These are phyloP conservation scores for Tetragnatha montana DNA, from an alignment of 2,888 invertebrate species.

Conservation along the genomic window DNA sequence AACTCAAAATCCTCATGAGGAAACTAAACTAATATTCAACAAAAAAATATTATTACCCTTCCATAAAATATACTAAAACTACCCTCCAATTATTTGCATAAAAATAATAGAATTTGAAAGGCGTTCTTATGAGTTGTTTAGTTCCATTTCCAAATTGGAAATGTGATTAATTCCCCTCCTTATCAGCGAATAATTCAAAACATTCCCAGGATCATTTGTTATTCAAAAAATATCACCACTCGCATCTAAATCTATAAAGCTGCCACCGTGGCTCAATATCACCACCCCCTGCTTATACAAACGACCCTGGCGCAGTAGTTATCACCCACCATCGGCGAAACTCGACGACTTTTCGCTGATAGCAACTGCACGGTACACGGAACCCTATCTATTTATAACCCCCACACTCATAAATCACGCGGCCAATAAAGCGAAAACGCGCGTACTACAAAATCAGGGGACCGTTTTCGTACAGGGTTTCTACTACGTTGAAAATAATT, in stretches of 20 bases:
- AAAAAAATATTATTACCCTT: too few relatives aligned
- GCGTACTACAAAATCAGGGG: conserved; percentile 41
- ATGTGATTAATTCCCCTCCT: too few relatives aligned
- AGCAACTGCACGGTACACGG: not conserved
- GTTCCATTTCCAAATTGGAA: too few relatives aligned
- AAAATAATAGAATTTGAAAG: too few relatives aligned
- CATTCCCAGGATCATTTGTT: not conserved
- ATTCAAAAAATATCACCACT: not conserved
- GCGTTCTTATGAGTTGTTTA: too few relatives aligned
- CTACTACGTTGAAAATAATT: conserved; percentile 62
- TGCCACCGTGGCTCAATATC: not conserved
- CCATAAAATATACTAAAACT: too few relatives aligned
- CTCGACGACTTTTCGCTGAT: conserved; percentile 28
- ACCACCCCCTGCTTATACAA: not conserved
- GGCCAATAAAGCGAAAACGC: conserved; percentile 43
- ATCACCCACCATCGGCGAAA: conserved; percentile 22
- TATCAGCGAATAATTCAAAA: too few relatives aligned
- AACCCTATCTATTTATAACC: conserved; percentile 60
- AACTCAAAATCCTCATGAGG: too few relatives aligned
- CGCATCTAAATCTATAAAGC: not conserved
- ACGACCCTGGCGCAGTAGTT: conserved; percentile 17
- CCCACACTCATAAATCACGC: conserved; percentile 59
- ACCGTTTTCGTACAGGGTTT: conserved; percentile 43
- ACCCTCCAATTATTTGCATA: too few relatives aligned
- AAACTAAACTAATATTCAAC: too few relatives aligned